Conservation (phyloP, 1,140 invertebrate species). For the Caligus rogercresseyi region DNA sequence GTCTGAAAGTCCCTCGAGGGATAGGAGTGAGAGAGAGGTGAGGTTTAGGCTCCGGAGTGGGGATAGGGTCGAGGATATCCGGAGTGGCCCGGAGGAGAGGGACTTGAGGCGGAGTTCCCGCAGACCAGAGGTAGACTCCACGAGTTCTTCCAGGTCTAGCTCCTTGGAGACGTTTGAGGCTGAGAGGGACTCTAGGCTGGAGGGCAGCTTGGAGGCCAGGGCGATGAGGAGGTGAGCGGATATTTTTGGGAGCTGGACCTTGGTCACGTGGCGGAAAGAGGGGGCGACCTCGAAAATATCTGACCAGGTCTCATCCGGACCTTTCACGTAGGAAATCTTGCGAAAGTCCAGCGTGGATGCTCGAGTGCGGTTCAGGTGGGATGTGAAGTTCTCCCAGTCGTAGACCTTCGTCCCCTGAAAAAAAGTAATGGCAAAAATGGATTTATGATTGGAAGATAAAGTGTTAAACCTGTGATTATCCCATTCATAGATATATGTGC, state of each 20-base stretch:
- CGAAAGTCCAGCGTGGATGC: background rate
- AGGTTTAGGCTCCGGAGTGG: background rate
- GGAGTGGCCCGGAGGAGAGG: background rate
- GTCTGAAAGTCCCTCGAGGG: background rate
- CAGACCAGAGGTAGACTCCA: background rate
- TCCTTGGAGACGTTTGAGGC: background rate
- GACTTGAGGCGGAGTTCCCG: background rate
- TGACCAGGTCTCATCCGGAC: slow-evolving; percentile 1
- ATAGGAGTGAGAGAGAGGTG: background rate
- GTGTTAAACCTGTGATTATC: too few species aligned
- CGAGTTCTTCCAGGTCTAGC: background rate
- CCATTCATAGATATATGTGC: too few species aligned
- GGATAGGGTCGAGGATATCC: background rate
- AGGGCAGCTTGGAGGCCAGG: background rate
- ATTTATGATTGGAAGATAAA: too few species aligned
- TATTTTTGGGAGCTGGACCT: background rate
- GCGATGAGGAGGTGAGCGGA: background rate
- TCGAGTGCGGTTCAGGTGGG: background rate
- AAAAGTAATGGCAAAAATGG: background rate
- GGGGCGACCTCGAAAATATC: background rate
- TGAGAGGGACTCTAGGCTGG: background rate
- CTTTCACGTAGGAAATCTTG: background rate
- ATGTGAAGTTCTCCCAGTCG: background rate
- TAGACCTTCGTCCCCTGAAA: background rate
- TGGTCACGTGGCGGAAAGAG: background rate